These are phyloP conservation scores for Monarcha castaneiventris DNA, from an alignment of 2,113 vertebrate genomes.

Conservation along the genomic window DNA sequence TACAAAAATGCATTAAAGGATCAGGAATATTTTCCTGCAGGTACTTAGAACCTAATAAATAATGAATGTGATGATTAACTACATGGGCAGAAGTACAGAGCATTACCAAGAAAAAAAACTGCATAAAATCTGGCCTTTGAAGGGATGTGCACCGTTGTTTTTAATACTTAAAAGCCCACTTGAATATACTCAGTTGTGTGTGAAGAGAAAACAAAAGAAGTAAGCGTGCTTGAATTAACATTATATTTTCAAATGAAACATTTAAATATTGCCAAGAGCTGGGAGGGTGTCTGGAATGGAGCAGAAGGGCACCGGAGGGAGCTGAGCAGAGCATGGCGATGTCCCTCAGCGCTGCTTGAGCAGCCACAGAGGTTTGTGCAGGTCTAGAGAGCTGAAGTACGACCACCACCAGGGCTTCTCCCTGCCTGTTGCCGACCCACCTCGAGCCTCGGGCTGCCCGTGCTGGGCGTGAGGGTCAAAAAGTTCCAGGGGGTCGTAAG, in stretches of 20 bases:
- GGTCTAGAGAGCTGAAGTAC: slow-evolving; percentile 86
- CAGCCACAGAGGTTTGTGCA: slow-evolving; percentile 87
- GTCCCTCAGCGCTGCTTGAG: slow-evolving; percentile 77
- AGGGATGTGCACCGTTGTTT: not conserved
- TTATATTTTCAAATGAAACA: slow-evolving; percentile 24
- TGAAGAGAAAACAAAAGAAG: slow-evolving; percentile 13
- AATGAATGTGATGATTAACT: slow-evolving; percentile 32
- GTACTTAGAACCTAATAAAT: slow-evolving; percentile 52
- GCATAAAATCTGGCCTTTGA: not conserved
- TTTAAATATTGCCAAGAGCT: not conserved
- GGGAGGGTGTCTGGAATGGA: rapidly evolving
- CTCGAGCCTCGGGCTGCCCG: slow-evolving; percentile 32
- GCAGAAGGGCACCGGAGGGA: not conserved
- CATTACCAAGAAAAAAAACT: not conserved
- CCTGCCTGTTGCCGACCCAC: slow-evolving; percentile 24
- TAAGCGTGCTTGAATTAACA: not conserved
- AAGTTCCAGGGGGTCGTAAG: slow-evolving; percentile 76
- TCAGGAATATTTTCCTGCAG: slow-evolving; percentile 43
- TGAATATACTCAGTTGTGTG: not conserved
- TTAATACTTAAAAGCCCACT: slow-evolving; percentile 28
- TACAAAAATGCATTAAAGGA: slow-evolving; percentile 54
- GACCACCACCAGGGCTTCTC: slow-evolving; percentile 98
- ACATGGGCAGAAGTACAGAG: not conserved
- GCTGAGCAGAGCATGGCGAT: rapidly evolving
- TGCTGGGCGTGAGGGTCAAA: slow-evolving; percentile 74